phyloP scores from a whole-genome alignment of 2,113 vertebrate genomes.

The Podiceps cristatus region DNA sequence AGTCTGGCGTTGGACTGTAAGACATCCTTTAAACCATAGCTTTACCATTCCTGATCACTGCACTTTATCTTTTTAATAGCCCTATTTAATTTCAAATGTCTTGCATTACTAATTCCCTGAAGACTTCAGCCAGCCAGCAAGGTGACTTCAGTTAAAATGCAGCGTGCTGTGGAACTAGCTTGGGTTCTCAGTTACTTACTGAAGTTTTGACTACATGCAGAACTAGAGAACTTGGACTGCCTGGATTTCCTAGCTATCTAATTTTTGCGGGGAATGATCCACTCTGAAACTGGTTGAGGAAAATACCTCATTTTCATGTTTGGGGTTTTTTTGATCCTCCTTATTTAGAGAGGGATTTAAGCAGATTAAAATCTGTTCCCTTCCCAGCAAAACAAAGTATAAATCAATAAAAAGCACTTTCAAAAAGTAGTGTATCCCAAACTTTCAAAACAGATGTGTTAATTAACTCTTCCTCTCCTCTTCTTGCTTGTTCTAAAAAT shows the following conservation, averaged over 20 bases:
- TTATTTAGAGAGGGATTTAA: neutral
- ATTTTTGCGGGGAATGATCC: neutral
- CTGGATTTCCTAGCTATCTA: neutral
- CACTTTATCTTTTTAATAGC: neutral
- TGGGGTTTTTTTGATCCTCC: neutral
- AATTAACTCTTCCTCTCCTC: constrained; percentile 12
- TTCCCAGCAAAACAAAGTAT: neutral
- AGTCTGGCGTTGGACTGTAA: neutral
- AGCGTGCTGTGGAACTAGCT: neutral
- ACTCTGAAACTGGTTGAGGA: neutral
- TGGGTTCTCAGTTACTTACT: neutral
- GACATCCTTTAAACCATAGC: neutral
- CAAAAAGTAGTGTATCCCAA: neutral
- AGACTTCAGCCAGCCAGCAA: neutral
- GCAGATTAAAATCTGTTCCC: neutral
- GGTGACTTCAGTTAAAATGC: neutral
- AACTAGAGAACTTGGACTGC: neutral
- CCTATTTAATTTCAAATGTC: neutral
- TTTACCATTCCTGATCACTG: neutral
- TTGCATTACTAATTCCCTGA: neutral
- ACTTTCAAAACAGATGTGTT: neutral
- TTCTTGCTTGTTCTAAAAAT: constrained; percentile 2
- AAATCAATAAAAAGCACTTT: neutral
- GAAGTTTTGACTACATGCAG: neutral
- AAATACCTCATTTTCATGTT: neutral